Conservation (phyloP, 1,140 invertebrate genomes). For the Drosophila ohnishii region DNA sequence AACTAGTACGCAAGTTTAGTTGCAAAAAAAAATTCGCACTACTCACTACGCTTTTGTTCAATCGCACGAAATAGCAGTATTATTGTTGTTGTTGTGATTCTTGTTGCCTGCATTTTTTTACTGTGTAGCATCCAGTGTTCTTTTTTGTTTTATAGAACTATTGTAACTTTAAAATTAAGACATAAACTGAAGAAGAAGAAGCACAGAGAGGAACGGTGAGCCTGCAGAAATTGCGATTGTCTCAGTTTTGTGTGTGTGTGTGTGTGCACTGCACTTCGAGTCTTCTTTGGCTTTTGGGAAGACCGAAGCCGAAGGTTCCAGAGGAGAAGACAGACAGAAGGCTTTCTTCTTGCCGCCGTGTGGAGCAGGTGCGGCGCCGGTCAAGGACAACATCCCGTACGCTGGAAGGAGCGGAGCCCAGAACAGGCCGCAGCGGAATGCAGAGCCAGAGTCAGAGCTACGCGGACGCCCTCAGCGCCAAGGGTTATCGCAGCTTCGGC, state of each 20-base stretch:
- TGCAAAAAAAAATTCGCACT: constrained; percentile 61
- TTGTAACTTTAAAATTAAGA: neutral
- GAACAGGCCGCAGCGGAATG: constrained; percentile 46
- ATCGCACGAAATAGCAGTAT: constrained; percentile 63
- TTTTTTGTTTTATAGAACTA: neutral
- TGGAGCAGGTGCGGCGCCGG: constrained; percentile 3
- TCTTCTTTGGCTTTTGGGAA: constrained; percentile 3
- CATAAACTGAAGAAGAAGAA: neutral
- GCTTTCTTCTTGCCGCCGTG: neutral
- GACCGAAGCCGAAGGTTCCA: constrained; percentile 18
- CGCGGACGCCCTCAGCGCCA: constrained; percentile 74
- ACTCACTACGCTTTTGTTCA: constrained; percentile 6
- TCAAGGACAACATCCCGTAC: constrained; percentile 5
- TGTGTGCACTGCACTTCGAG: neutral
- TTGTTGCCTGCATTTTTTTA: constrained; percentile 40
- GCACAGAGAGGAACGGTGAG: neutral
- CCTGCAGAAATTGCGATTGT: neutral
- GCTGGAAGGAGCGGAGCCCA: constrained; percentile 3
- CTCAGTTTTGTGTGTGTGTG: neutral
- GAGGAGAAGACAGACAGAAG: neutral
- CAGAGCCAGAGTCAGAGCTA: constrained; percentile 65
- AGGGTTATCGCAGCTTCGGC: constrained; percentile 78
- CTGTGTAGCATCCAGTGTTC: constrained; percentile 23
- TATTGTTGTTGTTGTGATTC: constrained; percentile 47
- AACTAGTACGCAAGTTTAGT: constrained; percentile 27